Evolutionary conservation across 2,797 vertebrate genomes (phyloP).

Genomic region (Cirrhinus molitorella): DNA sequence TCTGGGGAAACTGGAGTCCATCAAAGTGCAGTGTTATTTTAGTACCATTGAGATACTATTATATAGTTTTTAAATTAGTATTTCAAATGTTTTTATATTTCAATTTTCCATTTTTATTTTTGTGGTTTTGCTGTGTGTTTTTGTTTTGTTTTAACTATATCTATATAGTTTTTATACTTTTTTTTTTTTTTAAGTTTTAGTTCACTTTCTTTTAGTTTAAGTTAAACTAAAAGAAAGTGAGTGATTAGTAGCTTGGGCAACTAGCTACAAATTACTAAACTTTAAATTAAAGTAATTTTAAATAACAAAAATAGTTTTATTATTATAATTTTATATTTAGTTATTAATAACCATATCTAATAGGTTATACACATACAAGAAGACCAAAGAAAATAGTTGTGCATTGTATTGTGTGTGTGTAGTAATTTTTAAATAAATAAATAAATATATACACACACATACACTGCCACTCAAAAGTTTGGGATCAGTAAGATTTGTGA

Average conservation of each 20-base stretch:
- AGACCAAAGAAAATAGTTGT: not conserved
- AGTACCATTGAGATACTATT: too few relatives aligned
- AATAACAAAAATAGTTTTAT: not conserved
- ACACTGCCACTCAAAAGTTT: too few relatives aligned
- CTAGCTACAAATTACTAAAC: not conserved
- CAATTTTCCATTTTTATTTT: not conserved
- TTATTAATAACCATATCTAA: not conserved
- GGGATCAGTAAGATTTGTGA: too few relatives aligned
- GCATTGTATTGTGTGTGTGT: not conserved
- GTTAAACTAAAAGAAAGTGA: not conserved
- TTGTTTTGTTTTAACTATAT: not conserved
- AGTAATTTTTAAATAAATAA: too few relatives aligned
- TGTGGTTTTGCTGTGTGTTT: not conserved
- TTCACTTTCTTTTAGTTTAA: too few relatives aligned
- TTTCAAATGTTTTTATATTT: not conserved
- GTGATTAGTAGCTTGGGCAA: not conserved
- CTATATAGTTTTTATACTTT: not conserved
- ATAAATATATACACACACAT: too few relatives aligned
- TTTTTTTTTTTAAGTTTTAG: not conserved
- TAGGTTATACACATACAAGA: not conserved
- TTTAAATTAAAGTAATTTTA: not conserved
- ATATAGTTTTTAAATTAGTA: too few relatives aligned
- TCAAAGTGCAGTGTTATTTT: not conserved
- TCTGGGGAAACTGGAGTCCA: not conserved
- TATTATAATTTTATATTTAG: not conserved